These are phyloP conservation scores for Phymastichus coffea DNA, from an alignment of 1,140 invertebrate species.

Conservation along the genomic window DNA sequence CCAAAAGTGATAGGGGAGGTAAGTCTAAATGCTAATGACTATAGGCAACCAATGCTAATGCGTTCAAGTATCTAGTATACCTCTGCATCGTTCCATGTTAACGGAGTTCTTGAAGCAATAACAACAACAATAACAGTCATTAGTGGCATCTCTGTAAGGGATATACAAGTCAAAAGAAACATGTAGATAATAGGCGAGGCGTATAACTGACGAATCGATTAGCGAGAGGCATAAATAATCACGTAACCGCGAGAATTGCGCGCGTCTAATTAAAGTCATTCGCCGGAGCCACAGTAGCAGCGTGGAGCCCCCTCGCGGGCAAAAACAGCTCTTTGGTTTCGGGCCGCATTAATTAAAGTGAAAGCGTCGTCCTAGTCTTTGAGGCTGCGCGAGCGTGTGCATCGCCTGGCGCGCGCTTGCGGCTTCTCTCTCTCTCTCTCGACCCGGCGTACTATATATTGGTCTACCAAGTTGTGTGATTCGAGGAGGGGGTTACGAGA, in stretches of 20 bases:
- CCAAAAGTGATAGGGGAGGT: too few species aligned
- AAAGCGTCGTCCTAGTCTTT: constrained; percentile 11
- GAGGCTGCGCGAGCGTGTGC: constrained; percentile 12
- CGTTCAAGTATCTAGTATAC: too few species aligned
- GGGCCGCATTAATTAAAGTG: constrained; percentile 22
- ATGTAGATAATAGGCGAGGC: too few species aligned
- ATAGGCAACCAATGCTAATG: too few species aligned
- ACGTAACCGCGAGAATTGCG: not conserved
- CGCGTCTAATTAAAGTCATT: constrained; percentile 17
- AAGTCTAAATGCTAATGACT: too few species aligned
- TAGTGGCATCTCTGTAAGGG: too few species aligned
- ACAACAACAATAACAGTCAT: too few species aligned
- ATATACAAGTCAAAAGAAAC: too few species aligned
- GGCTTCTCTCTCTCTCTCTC: not conserved
- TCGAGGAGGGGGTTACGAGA: too few species aligned
- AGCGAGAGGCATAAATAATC: constrained; percentile 18
- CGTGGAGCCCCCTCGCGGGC: not conserved
- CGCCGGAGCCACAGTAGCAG: not conserved
- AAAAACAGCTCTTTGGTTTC: constrained; percentile 16
- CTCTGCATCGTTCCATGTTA: too few species aligned
- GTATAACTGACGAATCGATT: constrained; percentile 12
- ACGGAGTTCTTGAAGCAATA: too few species aligned
- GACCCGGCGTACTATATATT: not conserved
- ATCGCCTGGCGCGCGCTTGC: constrained; percentile 8
- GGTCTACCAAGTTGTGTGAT: too few species aligned